Evolutionary conservation across 2,113 vertebrate species (phyloP).

Genomic region (Trochalopteron elliotii): DNA sequence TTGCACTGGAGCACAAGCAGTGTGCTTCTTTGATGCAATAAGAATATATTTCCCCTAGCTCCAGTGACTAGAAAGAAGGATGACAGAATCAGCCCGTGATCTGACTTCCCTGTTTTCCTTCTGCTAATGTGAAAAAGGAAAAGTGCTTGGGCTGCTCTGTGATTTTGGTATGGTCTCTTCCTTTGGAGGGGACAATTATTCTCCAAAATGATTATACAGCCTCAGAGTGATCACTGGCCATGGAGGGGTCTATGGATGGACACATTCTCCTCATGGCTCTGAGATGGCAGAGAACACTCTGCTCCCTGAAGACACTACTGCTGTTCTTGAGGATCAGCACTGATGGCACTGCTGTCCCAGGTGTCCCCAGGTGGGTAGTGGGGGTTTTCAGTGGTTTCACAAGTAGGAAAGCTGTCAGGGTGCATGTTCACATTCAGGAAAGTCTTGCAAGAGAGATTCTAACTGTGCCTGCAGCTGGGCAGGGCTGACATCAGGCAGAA

Average conservation of each 20-base stretch:
- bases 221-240: background rate
- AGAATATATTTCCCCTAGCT: background rate
- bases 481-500: background rate
- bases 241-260: background rate
- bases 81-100: background rate
- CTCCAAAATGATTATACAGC: background rate
- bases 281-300: background rate
- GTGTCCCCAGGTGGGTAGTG: background rate
- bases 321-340: background rate
- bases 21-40: background rate
- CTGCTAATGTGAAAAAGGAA: background rate
- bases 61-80: background rate
- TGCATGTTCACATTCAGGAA: fast-evolving
- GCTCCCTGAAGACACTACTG: background rate
- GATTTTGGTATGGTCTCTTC: background rate
- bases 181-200: background rate
- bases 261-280: background rate
- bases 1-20: background rate
- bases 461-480: background rate
- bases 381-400: background rate
- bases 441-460: background rate
- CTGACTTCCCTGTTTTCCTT: background rate
- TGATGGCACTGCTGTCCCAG: fast-evolving
- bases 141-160: background rate
- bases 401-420: background rate